Evolutionary conservation across 2,113 vertebrate species (phyloP).

Genomic region (Gallinago undulata): DNA sequence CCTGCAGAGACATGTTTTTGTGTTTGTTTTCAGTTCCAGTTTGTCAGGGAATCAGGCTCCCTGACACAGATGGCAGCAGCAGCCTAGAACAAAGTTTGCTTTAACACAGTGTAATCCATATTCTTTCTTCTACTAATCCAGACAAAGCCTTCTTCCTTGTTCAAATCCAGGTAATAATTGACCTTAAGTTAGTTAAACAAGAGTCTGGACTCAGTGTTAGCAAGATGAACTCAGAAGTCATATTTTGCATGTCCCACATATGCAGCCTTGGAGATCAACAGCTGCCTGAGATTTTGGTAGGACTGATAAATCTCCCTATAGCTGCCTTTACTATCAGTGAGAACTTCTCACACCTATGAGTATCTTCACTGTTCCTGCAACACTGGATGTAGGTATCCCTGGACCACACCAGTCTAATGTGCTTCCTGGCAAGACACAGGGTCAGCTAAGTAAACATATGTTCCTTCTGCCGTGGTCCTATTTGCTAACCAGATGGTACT

Average conservation of each 20-base stretch:
- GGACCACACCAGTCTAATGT: neutral
- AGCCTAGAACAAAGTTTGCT: neutral
- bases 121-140: neutral
- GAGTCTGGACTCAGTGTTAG: neutral
- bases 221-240: neutral
- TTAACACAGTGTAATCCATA: neutral
- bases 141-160: neutral
- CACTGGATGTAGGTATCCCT: neutral
- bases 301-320: neutral
- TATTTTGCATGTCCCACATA: neutral
- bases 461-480: neutral
- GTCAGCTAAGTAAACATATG: slow-evolving; percentile 1
- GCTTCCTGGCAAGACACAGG: neutral
- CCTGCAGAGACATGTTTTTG: neutral
- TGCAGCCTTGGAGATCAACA: neutral
- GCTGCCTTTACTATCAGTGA: neutral
- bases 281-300: neutral
- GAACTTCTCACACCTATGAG: neutral
- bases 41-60: neutral
- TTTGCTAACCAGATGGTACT: slow-evolving; percentile 32
- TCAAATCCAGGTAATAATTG: neutral
- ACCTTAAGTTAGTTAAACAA: neutral
- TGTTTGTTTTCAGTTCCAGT: neutral
- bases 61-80: neutral
- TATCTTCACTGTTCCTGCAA: neutral